These are phyloP conservation scores for human (Homo sapiens) DNA, from an alignment of 2,113 vertebrate genomes.

Conservation along the genomic window GRCh38 chr12:93832501-93833000, in stretches of 20 bases:
- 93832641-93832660: constrained; percentile 6
- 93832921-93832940: neutral
- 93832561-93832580: neutral
- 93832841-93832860: neutral
- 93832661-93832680: constrained; percentile 37
- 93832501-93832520: constrained; percentile 35
- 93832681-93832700: neutral
- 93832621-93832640: constrained; percentile 12
- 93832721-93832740: constrained; percentile 25
- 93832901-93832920: neutral
- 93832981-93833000: constrained; percentile 30
- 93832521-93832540: neutral
- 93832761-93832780: neutral
- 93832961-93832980: constrained; percentile 40
- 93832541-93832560: neutral
- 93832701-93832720: neutral
- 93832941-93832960: neutral
- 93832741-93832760: neutral
- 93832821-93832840: neutral
- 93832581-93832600: neutral
- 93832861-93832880: neutral
- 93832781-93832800: neutral
- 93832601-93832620: neutral
- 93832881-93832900: neutral
- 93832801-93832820: neutral